Conservation (phyloP, 2,113 vertebrate genomes). For the Semicossyphus pulcher region DNA sequence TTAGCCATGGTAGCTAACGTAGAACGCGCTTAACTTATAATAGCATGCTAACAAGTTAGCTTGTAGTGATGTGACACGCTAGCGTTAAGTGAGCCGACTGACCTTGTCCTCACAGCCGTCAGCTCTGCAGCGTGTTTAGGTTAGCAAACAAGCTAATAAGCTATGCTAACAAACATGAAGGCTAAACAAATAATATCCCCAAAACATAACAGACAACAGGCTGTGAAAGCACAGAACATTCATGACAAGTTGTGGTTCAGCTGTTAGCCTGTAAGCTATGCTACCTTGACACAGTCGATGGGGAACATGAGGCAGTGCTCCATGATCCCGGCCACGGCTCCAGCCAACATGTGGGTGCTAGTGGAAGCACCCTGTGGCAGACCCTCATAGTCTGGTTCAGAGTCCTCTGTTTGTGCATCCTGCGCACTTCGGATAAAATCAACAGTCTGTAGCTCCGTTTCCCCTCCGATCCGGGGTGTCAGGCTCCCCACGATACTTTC, state of each 20-base stretch:
- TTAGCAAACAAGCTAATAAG: slow-evolving; percentile 65
- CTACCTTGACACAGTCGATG: slow-evolving; percentile 98
- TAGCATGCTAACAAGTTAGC: slow-evolving; percentile 55
- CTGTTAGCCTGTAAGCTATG: slow-evolving; percentile 19
- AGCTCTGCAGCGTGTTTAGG: slow-evolving; percentile 55
- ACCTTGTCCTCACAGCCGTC: slow-evolving; percentile 69
- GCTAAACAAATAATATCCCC: not conserved
- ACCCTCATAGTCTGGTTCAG: slow-evolving; percentile 90
- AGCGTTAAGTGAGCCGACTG: slow-evolving; percentile 49
- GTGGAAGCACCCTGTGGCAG: slow-evolving; percentile 93
- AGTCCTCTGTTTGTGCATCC: slow-evolving; percentile 74
- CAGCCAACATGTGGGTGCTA: slow-evolving; percentile 96
- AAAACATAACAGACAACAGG: not conserved
- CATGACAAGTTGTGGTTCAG: not conserved
- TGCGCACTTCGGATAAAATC: slow-evolving; percentile 49
- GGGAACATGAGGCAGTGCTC: slow-evolving; percentile 98
- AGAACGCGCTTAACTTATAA: not conserved
- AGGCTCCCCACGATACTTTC: slow-evolving; percentile 82
- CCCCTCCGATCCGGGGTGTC: slow-evolving; percentile 76
- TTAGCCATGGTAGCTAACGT: not conserved
- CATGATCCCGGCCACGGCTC: slow-evolving; percentile 95
- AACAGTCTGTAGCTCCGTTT: slow-evolving; percentile 71
- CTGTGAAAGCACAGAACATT: not conserved
- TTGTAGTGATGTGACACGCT: not conserved
- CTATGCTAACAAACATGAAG: slow-evolving; percentile 60